Conservation (phyloP, 1,140 invertebrate genomes). For the Geopemphigus sp. region DNA sequence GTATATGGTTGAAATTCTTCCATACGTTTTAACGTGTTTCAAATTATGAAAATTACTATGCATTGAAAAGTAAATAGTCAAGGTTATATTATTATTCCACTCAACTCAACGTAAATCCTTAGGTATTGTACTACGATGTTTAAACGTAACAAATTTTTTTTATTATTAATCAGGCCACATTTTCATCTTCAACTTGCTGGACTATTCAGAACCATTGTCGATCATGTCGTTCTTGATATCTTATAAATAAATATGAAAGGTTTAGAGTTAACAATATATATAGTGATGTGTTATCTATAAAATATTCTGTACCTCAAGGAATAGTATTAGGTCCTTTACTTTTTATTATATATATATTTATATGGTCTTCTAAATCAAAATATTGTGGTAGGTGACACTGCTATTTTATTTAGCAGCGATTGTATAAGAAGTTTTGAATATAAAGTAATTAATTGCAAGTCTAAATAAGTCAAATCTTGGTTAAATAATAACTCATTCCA, state of each 20-base stretch:
- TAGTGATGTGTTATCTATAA: background rate
- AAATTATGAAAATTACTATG: no score
- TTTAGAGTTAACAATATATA: background rate
- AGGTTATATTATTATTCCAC: no score
- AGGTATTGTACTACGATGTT: no score
- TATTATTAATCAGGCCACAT: no score
- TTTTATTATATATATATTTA: background rate
- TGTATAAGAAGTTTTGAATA: background rate
- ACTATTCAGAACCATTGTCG: no score
- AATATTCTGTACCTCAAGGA: background rate
- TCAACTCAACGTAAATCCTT: no score
- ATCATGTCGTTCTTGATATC: no score
- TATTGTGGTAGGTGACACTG: background rate
- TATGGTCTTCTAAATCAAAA: background rate
- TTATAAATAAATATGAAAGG: background rate
- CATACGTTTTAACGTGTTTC: no score
- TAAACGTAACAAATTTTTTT: no score
- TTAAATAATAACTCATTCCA: conserved; percentile 3
- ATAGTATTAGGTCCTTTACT: background rate
- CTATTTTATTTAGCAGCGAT: background rate
- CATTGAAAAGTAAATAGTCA: no score
- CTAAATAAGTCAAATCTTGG: conserved; percentile 3
- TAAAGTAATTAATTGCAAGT: background rate
- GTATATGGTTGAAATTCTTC: no score
- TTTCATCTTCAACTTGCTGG: no score